A percentile compares a stretch with the other conserved stretches of the same genome.
Evolutionary conservation across 2,113 vertebrate species (phyloP).

Genomic region (Rattus norvegicus): GRCr8 NC_086036.1:8604001-8604500

Average conservation of each 20-base stretch:
- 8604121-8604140: neutral
- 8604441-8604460: neutral
- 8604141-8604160: neutral
- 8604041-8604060: neutral
- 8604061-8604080: neutral
- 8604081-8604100: no score
- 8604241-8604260: neutral
- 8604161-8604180: neutral
- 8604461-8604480: neutral
- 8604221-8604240: neutral
- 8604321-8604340: neutral
- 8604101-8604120: neutral
- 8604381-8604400: neutral
- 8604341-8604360: neutral
- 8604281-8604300: neutral
- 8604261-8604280: neutral
- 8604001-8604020: neutral
- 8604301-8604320: neutral
- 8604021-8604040: neutral
- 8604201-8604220: neutral
- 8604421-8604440: neutral
- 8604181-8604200: neutral
- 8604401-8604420: neutral
- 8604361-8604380: neutral
- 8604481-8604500: neutral